phyloP scores from a whole-genome alignment of 2,888 invertebrate genomes.

The Eilema caniola region DNA sequence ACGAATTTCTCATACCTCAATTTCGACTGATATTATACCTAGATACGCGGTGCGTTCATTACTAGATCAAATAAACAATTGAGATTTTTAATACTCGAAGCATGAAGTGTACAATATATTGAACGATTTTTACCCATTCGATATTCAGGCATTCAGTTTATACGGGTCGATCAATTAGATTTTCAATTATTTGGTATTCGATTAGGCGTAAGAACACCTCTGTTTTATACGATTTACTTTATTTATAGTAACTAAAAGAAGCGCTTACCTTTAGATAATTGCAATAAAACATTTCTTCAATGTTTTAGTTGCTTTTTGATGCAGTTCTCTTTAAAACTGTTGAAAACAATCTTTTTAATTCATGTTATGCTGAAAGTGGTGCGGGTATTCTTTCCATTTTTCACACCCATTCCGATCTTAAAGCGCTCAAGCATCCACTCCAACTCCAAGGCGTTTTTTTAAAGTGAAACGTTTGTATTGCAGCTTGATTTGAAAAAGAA shows the following conservation, averaged over 20 bases:
- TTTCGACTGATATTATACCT: too few relatives aligned
- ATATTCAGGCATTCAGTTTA: too few relatives aligned
- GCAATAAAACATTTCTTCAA: background rate
- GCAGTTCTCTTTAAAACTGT: slow-evolving; percentile 16
- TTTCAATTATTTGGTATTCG: background rate
- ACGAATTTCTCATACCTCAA: too few relatives aligned
- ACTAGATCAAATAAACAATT: too few relatives aligned
- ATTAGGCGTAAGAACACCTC: background rate
- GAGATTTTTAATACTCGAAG: too few relatives aligned
- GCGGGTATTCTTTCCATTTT: slow-evolving; percentile 58
- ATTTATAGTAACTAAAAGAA: background rate
- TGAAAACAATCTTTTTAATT: slow-evolving; percentile 42
- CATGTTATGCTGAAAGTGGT: slow-evolving; percentile 35
- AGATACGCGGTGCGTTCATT: too few relatives aligned
- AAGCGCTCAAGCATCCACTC: slow-evolving; percentile 64
- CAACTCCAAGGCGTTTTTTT: slow-evolving; percentile 64
- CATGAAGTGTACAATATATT: too few relatives aligned
- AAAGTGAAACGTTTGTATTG: slow-evolving; percentile 66
- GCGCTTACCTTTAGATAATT: background rate
- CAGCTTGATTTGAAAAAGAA: slow-evolving; percentile 42
- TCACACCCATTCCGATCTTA: slow-evolving; percentile 68
- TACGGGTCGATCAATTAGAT: too few relatives aligned
- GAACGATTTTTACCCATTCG: too few relatives aligned
- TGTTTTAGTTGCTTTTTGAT: background rate
- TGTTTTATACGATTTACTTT: too few relatives aligned